Conservation (phyloP, 2,888 invertebrate species). For the Synanthedon myopaeformis region DNA sequence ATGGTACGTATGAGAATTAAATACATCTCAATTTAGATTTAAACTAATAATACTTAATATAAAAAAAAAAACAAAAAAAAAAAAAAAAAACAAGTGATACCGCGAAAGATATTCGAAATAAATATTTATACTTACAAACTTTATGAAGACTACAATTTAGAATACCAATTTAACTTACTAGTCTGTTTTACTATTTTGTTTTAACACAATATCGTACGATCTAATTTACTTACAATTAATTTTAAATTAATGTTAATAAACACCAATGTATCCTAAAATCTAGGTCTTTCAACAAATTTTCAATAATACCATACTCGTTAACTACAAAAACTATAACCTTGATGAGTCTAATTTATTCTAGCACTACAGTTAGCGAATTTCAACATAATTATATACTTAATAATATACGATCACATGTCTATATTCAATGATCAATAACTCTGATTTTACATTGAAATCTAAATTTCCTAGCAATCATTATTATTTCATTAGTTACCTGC, state of each 20-base stretch:
- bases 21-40: background rate
- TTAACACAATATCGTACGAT: background rate
- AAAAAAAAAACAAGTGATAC: no score
- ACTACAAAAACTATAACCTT: constrained; percentile 7
- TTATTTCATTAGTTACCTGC: constrained; percentile 57
- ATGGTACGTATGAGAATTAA: no score
- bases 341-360: constrained; percentile 17
- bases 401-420: background rate
- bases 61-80: no score
- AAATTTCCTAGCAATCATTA: constrained; percentile 56
- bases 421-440: background rate
- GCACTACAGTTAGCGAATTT: constrained; percentile 28
- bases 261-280: constrained; percentile 12
- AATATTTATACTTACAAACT: no score
- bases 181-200: no score
- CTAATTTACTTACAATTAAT: background rate
- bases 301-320: constrained; percentile 24
- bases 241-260: background rate
- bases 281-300: constrained; percentile 25
- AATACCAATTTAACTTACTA: no score
- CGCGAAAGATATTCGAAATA: no score
- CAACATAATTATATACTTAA: constrained; percentile 5
- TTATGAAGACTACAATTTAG: no score
- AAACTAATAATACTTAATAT: background rate
- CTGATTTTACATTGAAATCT: constrained; percentile 18